Evolutionary conservation across 2,113 vertebrate genomes (phyloP).

Genomic region (Uria lomvia): DNA sequence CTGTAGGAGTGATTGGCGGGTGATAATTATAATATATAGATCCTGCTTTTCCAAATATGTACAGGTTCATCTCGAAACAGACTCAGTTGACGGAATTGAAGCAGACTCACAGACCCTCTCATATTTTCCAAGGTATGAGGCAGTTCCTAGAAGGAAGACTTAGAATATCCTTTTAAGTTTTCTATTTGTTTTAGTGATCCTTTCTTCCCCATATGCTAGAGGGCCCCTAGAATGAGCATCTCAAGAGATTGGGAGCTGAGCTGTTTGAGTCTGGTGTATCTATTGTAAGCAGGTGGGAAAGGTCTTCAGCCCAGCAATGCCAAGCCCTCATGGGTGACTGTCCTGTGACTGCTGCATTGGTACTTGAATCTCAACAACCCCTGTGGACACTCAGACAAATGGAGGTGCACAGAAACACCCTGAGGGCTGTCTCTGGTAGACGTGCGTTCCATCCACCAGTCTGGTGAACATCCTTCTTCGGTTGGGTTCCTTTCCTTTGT

Average conservation of each 20-base stretch:
- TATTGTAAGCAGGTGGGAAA: neutral
- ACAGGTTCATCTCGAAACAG: constrained; percentile 16
- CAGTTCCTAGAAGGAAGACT: constrained; percentile 15
- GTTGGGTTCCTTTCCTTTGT: constrained; percentile 8
- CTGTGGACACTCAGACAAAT: neutral
- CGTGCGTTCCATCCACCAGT: neutral
- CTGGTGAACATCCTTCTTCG: neutral
- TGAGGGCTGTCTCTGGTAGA: neutral
- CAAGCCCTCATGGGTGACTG: neutral
- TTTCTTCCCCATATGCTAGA: neutral
- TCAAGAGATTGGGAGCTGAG: neutral
- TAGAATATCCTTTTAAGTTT: neutral
- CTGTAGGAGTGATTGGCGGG: neutral
- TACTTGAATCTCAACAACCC: neutral
- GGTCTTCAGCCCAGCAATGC: neutral
- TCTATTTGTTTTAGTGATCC: neutral
- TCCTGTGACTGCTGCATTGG: neutral
- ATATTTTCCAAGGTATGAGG: neutral
- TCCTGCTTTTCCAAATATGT: constrained; percentile 37
- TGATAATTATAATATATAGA: neutral
- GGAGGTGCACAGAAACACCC: neutral
- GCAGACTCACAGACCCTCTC: neutral
- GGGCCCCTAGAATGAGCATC: neutral
- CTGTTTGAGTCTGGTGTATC: neutral
- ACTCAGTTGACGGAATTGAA: neutral